phyloP scores from a whole-genome alignment of 2,797 vertebrate species.

The Amblyraja radiata region DNA sequence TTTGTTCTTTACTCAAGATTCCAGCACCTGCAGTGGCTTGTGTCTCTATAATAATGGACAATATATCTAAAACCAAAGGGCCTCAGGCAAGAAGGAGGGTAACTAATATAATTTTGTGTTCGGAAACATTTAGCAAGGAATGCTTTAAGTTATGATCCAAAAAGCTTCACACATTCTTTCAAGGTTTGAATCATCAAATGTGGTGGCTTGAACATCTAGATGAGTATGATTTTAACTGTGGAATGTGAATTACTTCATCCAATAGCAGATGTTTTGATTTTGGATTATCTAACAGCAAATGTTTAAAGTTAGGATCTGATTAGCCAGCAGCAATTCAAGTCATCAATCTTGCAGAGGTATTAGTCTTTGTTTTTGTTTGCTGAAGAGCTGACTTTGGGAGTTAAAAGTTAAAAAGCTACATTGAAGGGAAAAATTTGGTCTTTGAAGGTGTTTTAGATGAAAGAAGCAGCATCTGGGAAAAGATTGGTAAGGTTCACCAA shows the following conservation, averaged over 20 bases:
- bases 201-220: neutral
- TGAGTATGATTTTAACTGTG: slow-evolving; percentile 2
- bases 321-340: neutral
- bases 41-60: too few relatives aligned
- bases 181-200: neutral
- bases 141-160: neutral
- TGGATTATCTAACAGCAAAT: neutral
- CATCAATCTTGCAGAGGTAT: slow-evolving; percentile 4
- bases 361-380: neutral
- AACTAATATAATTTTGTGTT: neutral
- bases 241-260: neutral
- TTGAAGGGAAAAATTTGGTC: neutral
- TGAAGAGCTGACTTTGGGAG: neutral
- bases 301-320: neutral
- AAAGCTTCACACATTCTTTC: neutral
- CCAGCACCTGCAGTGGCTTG: too few relatives aligned
- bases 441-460: neutral
- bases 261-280: neutral
- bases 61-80: neutral
- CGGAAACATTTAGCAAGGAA: neutral
- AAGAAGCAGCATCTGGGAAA: neutral
- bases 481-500: neutral
- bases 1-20: too few relatives aligned
- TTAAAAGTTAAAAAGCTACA: neutral
- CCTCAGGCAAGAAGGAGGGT: neutral